A percentile compares a stretch with the other conserved stretches of the same genome.
Conservation (phyloP, 2,797 vertebrate genomes). For the Falco rusticolus region DNA sequence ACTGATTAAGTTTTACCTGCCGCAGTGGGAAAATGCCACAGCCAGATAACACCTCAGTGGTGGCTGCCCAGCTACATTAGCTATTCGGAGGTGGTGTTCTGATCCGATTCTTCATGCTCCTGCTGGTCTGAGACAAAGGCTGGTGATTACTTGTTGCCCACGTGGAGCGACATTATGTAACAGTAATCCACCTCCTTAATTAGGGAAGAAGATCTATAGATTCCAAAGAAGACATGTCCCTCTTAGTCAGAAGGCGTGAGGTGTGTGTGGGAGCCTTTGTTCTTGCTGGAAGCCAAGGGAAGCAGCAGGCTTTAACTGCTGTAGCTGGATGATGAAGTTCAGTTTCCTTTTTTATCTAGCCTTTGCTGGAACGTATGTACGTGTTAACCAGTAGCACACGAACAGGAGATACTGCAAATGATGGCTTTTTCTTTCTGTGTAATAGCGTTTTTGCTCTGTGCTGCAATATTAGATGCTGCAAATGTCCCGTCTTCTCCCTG, state of each 20-base stretch:
- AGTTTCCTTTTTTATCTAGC: background rate
- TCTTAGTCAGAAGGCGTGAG: background rate
- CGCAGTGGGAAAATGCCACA: accelerated
- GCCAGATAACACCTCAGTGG: background rate
- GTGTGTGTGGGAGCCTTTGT: background rate
- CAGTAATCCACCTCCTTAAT: background rate
- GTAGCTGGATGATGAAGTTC: background rate
- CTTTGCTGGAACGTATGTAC: background rate
- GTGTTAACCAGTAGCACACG: background rate
- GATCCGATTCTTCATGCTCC: background rate
- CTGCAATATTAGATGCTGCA: background rate
- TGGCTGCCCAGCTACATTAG: background rate
- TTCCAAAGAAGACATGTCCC: background rate
- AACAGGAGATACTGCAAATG: background rate
- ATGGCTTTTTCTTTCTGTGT: accelerated
- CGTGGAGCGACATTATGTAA: background rate
- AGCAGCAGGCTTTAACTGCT: background rate
- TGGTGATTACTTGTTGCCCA: background rate
- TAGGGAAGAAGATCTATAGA: background rate
- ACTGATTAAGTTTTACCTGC: accelerated
- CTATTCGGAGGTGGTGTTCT: background rate
- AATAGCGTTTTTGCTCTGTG: background rate
- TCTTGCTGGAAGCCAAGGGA: background rate
- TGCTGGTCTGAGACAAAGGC: background rate
- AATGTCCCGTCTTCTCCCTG: background rate